Base-by-base conservation (phyloP, 2,797 vertebrate genomes). In the Aulostomus chinensis region DNA sequence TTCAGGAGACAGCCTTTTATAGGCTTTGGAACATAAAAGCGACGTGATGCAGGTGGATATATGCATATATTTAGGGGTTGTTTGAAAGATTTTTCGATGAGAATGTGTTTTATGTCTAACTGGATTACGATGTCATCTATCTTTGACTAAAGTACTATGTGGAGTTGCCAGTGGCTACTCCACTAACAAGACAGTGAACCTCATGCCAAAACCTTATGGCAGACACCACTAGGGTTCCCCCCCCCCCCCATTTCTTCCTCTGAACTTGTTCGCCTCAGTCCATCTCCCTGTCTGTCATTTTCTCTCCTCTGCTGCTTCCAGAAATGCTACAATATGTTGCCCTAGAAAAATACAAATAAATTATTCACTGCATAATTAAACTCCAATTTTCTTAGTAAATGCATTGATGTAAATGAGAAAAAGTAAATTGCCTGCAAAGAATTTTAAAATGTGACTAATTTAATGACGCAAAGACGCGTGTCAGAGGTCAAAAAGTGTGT, bases 371-470 rank as follows among this genome's bases (percentile, higher is more conserved):
- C 11, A 28, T 72, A 50, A 81, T 85, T 80, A 59, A 82, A 81
- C 85, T 76, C 80, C 66, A 68, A 63, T 84, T 73, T 76, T 41
- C 68, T 68, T 78, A 82, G 66, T 86, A 74, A 68, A 79, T 74
- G 57, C 37, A 45, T 38, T 59, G 33, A 80, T 71, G 68, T 61
- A 61, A 77, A 80, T 74, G 56, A 6, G n/a, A 58, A 65, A 78
- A 72, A 70, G 68, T 56, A 67, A 72, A 46, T 75, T 48, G 34
- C 65, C 80, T 69, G 75, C 68, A 72, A 46, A 30, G 29, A 45
- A 58, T 66, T 60, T 52, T 32, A 74, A 73, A 29, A 13, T 39
- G 9, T 16, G 34, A 47, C 73, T 16, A 73, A 75, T 78, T 68
- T 24, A 77, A 80, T 18, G 75, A 77, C 49, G 40, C 65, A 49